These are phyloP conservation scores for Halisarca cf. caerulea DNA, from an alignment of 37 sponge, comb jelly and placozoan species.

Conservation along the genomic window DNA sequence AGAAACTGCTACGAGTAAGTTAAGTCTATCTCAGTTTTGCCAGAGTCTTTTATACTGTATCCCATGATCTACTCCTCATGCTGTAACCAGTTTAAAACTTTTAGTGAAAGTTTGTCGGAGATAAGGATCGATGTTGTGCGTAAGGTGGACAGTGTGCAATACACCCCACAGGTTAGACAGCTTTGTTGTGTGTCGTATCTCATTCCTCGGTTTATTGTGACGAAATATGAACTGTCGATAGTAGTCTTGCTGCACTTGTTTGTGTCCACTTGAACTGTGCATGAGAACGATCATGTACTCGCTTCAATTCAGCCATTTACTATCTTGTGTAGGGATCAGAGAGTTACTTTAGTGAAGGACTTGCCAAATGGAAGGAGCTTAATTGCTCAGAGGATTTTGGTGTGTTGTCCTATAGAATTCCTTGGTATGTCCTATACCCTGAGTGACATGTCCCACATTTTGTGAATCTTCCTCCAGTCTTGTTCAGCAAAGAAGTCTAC, in stretches of 20 bases:
- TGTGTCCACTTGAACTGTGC: background rate
- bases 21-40: background rate
- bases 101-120: constrained; percentile 68
- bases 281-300: too few relatives aligned
- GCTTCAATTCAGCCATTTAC: too few relatives aligned
- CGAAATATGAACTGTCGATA: background rate
- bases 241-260: background rate
- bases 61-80: background rate
- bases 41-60: too few relatives aligned
- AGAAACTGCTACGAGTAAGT: constrained; percentile 60
- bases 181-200: background rate
- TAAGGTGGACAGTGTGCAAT: constrained; percentile 5
- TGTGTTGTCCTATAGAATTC: too few relatives aligned
- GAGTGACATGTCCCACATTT: too few relatives aligned
- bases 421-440: too few relatives aligned
- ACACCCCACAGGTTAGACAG: background rate
- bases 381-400: constrained; percentile 80
- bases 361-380: constrained; percentile 87
- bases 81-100: constrained; percentile 51
- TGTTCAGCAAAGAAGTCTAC: constrained; percentile 39
- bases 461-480: constrained; percentile 16
- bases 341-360: constrained; percentile 68
- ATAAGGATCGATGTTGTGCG: constrained; percentile 72
- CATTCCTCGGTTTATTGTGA: background rate
- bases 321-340: constrained; percentile 61